Conservation (phyloP, 2,888 invertebrate genomes). For the Athrips mouffetella region DNA sequence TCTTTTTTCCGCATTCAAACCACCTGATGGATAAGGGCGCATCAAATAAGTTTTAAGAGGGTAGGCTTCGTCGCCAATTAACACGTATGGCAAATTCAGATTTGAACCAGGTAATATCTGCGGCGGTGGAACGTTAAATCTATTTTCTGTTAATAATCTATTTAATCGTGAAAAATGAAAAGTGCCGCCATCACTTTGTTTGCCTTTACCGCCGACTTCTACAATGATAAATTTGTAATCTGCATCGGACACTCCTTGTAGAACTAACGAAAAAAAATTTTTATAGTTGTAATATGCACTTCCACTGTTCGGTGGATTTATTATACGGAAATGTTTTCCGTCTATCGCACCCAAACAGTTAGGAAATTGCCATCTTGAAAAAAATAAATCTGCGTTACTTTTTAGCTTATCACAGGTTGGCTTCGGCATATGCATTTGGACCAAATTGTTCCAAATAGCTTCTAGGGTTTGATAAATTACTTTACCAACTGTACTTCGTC, state of each 20-base stretch:
- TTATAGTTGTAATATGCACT: conserved; percentile 14
- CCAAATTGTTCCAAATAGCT: background rate
- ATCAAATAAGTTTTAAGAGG: conserved; percentile 24
- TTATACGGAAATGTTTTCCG: conserved; percentile 22
- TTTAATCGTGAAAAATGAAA: background rate
- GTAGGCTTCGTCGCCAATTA: conserved; percentile 26
- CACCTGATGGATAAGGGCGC: conserved; percentile 21
- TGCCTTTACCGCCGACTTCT: background rate
- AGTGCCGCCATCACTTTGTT: background rate
- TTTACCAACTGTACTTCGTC: background rate
- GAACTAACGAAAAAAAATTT: background rate
- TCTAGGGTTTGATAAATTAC: background rate
- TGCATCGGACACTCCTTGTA: background rate
- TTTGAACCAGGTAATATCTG: conserved; percentile 16
- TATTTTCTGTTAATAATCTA: background rate
- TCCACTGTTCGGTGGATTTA: background rate
- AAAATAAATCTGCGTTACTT: conserved; percentile 19
- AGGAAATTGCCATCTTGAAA: conserved; percentile 18
- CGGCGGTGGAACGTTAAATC: background rate
- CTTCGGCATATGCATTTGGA: conserved; percentile 10
- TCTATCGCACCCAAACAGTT: no score
- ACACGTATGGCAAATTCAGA: conserved; percentile 13
- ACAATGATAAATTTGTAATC: background rate
- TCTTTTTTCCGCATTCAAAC: conserved; percentile 14
- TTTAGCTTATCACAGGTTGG: conserved; percentile 20